Evolutionary conservation across 1,140 invertebrate species (phyloP).

Genomic region (Sitophilus oryzae): DNA sequence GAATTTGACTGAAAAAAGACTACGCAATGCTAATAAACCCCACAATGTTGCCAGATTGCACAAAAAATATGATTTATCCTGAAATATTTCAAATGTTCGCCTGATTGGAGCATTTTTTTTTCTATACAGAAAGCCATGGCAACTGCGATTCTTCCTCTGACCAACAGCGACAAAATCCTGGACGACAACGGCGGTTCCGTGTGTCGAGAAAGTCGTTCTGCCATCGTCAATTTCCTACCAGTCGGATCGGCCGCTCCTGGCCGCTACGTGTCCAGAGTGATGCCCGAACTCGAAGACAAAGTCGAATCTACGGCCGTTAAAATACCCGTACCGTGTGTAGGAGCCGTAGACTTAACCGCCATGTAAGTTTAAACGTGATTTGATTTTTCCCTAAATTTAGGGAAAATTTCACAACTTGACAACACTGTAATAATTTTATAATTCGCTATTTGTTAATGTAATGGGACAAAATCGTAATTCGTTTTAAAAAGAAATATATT

Average conservation of each 20-base stretch:
- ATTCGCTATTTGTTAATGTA: too few species aligned
- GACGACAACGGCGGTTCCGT: slow-evolving; percentile 87
- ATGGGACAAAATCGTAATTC: background rate
- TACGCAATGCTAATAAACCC: background rate
- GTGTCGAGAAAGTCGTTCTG: slow-evolving; percentile 95
- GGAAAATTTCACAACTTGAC: too few species aligned
- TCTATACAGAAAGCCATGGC: slow-evolving; percentile 20
- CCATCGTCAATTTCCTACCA: slow-evolving; percentile 95
- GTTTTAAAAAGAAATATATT: background rate
- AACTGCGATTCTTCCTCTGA: slow-evolving; percentile 14
- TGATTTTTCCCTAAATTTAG: background rate
- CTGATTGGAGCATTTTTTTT: background rate
- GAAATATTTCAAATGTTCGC: background rate
- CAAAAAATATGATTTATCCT: too few species aligned
- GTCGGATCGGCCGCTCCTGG: slow-evolving; percentile 89
- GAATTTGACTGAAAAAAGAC: background rate
- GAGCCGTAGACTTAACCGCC: slow-evolving; percentile 93
- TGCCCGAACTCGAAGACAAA: slow-evolving; percentile 88
- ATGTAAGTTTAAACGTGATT: slow-evolving; percentile 9
- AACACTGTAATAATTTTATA: too few species aligned
- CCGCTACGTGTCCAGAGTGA: slow-evolving; percentile 96
- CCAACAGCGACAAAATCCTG: slow-evolving; percentile 16
- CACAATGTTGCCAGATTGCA: background rate
- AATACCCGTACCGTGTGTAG: slow-evolving; percentile 90
- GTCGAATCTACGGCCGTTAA: slow-evolving; percentile 85